A percentile compares a stretch with the other conserved stretches of the same genome.
Conservation (phyloP, 1,140 invertebrate species). For the Dreissena polymorpha region DNA sequence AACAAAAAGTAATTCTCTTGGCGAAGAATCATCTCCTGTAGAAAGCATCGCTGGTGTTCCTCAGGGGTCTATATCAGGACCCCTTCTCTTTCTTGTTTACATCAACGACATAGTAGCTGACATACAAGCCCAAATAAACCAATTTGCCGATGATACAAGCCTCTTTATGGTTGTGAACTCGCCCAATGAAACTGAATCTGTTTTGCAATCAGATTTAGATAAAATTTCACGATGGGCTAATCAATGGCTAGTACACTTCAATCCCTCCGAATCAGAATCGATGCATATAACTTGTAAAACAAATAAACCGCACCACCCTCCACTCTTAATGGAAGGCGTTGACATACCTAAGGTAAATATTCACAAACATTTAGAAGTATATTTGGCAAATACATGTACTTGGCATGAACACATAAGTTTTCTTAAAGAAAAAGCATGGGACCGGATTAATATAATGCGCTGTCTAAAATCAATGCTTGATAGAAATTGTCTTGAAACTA, state of each 20-base stretch:
- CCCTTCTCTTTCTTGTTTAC: too few species aligned
- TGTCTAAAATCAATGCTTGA: constrained; percentile 32
- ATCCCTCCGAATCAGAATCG: constrained; percentile 43
- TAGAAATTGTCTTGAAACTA: background rate
- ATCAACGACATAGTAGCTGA: too few species aligned
- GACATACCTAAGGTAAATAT: constrained; percentile 4
- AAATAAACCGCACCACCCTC: background rate
- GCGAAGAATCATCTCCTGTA: too few species aligned
- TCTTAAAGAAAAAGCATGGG: constrained; percentile 28
- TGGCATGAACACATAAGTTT: constrained; percentile 16
- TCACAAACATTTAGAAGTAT: constrained; percentile 51
- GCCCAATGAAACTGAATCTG: too few species aligned
- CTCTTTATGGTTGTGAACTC: too few species aligned
- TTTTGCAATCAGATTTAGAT: too few species aligned
- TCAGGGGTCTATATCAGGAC: too few species aligned
- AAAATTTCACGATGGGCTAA: too few species aligned
- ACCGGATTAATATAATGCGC: constrained; percentile 19
- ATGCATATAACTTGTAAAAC: constrained; percentile 37
- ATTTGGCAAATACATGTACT: background rate
- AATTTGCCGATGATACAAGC: too few species aligned
- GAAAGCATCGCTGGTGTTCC: too few species aligned
- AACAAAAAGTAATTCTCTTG: too few species aligned
- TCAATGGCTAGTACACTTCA: constrained; percentile 54
- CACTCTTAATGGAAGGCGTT: background rate
- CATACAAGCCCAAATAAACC: too few species aligned